A percentile compares a stretch with the other conserved stretches of the same genome.
These are phyloP conservation scores for Danio choprae DNA, from an alignment of 2,797 vertebrate genomes.

Conservation along the genomic window DNA sequence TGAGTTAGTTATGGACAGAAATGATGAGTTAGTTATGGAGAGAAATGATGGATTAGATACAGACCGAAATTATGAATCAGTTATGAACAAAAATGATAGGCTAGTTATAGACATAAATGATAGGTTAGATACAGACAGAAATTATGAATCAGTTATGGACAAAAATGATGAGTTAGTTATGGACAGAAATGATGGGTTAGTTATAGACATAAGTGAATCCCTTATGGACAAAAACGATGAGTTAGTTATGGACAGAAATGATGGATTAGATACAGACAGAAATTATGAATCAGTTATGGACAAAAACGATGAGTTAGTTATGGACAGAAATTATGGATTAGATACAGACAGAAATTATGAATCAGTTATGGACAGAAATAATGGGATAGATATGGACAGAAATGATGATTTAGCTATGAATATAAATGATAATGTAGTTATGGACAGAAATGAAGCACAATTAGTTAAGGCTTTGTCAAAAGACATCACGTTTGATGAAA, in stretches of 20 bases:
- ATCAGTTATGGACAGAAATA: background rate
- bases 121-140: accelerated
- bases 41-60: too few relatives aligned
- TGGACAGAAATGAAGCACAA: background rate
- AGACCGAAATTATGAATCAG: background rate
- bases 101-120: too few relatives aligned
- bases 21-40: too few relatives aligned
- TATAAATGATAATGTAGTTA: slow-evolving; percentile 3
- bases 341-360: too few relatives aligned
- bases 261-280: too few relatives aligned
- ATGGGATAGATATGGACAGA: slow-evolving; percentile 1
- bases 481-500: slow-evolving; percentile 3
- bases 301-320: too few relatives aligned
- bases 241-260: background rate
- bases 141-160: background rate
- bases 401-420: slow-evolving; percentile 13
- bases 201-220: background rate
- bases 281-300: too few relatives aligned
- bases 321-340: background rate
- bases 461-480: background rate
- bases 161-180: background rate
- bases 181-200: background rate
- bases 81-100: too few relatives aligned
- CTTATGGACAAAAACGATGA: background rate
- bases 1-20: background rate